Conservation (phyloP, 2,888 invertebrate species). For the Ganaspis brasiliensis region DNA sequence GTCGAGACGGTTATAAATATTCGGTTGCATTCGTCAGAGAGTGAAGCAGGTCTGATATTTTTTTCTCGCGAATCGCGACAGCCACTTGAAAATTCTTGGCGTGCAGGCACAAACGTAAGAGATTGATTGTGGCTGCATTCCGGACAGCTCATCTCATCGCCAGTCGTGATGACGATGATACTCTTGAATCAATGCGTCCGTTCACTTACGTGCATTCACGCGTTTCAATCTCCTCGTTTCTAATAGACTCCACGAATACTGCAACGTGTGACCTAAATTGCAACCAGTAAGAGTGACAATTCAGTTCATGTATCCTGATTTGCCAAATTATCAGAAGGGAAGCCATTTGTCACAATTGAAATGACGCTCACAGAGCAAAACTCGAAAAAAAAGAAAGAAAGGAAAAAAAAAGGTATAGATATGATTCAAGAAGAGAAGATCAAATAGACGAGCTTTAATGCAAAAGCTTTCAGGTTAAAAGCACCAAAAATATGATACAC, state of each 20-base stretch:
- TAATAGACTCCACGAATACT: conserved; percentile 7
- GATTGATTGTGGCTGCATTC: conserved; percentile 40
- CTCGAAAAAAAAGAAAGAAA: too few species aligned
- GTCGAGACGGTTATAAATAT: conserved; percentile 17
- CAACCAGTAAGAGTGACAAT: not conserved
- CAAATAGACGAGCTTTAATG: too few species aligned
- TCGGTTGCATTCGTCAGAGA: conserved; percentile 34
- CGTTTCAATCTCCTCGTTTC: conserved; percentile 14
- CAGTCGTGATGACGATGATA: conserved; percentile 17
- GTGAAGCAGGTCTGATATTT: conserved; percentile 24
- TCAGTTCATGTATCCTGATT: not conserved
- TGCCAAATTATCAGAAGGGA: not conserved
- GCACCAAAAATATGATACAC: too few species aligned
- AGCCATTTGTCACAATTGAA: too few species aligned
- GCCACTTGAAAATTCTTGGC: conserved; percentile 35
- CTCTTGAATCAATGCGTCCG: conserved; percentile 20
- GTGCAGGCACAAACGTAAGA: conserved; percentile 28
- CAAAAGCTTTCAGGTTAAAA: too few species aligned
- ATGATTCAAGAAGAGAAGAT: too few species aligned
- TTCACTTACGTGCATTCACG: conserved; percentile 23
- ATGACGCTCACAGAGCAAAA: too few species aligned
- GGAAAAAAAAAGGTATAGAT: too few species aligned
- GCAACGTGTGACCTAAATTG: not conserved
- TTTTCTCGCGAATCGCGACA: conserved; percentile 23
- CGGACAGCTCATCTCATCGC: conserved; percentile 32